These are phyloP conservation scores for Anhinga anhinga DNA, from an alignment of 2,113 vertebrate genomes.

Conservation along the genomic window DNA sequence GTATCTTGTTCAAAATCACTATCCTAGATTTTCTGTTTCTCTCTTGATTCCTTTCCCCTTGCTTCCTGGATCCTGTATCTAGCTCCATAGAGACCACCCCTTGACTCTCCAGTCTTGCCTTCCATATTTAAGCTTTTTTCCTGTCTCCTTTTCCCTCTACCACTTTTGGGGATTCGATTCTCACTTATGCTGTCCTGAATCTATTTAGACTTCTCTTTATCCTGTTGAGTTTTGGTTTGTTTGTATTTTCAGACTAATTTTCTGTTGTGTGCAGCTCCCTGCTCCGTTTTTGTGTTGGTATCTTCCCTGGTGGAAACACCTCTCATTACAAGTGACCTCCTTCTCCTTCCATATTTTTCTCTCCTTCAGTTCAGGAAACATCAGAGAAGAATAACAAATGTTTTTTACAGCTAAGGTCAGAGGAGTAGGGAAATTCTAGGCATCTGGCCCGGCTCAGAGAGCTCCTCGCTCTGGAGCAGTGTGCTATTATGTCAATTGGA, in stretches of 20 bases:
- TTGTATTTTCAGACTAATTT: not conserved
- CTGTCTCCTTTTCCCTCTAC: not conserved
- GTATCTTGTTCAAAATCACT: not conserved
- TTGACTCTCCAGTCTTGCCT: not conserved
- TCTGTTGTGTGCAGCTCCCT: not conserved
- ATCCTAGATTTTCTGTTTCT: not conserved
- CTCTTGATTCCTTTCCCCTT: not conserved
- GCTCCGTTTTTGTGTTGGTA: not conserved
- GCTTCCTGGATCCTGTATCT: not conserved
- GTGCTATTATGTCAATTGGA: not conserved
- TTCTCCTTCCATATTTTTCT: not conserved
- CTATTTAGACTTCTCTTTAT: not conserved
- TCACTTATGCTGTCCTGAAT: not conserved
- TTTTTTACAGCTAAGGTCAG: not conserved
- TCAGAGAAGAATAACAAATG: not conserved
- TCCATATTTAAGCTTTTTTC: not conserved
- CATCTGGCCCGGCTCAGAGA: not conserved
- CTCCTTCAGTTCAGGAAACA: not conserved
- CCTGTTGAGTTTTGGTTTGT: not conserved
- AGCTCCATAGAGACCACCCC: too few relatives aligned
- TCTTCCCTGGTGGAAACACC: not conserved
- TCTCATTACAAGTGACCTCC: not conserved
- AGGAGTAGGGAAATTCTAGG: not conserved
- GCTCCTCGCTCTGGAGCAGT: not conserved
- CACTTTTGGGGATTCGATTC: not conserved